Conservation (phyloP, 2,797 vertebrate species). For the Hirundo rustica region DNA sequence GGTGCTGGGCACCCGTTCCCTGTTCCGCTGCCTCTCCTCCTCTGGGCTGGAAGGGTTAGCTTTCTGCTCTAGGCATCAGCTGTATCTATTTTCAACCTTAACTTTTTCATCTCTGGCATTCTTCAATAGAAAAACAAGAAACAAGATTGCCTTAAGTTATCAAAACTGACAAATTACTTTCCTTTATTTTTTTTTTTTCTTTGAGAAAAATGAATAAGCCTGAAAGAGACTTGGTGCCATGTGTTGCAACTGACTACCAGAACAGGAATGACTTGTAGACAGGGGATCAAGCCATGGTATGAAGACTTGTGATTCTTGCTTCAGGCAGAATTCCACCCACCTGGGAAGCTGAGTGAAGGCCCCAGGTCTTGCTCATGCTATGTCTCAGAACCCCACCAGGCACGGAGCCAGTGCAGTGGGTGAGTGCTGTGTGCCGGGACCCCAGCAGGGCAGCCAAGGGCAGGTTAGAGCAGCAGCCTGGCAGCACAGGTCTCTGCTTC, state of each 20-base stretch:
- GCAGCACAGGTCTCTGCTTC: background rate
- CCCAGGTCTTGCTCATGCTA: fast-evolving
- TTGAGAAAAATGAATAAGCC: background rate
- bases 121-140: background rate
- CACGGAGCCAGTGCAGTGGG: background rate
- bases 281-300: background rate
- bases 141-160: background rate
- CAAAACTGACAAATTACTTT: background rate
- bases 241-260: background rate
- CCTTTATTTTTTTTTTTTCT: no score
- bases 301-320: background rate
- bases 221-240: background rate
- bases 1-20: background rate
- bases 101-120: background rate
- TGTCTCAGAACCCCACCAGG: background rate
- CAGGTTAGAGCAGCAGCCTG: background rate
- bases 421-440: background rate
- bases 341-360: background rate
- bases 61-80: background rate
- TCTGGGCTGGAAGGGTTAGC: background rate
- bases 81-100: background rate
- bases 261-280: background rate
- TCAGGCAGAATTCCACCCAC: background rate
- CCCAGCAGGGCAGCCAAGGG: background rate
- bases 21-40: background rate